These are phyloP conservation scores for Thalpophila matura DNA, from an alignment of 2,888 invertebrate species.

Conservation along the genomic window DNA sequence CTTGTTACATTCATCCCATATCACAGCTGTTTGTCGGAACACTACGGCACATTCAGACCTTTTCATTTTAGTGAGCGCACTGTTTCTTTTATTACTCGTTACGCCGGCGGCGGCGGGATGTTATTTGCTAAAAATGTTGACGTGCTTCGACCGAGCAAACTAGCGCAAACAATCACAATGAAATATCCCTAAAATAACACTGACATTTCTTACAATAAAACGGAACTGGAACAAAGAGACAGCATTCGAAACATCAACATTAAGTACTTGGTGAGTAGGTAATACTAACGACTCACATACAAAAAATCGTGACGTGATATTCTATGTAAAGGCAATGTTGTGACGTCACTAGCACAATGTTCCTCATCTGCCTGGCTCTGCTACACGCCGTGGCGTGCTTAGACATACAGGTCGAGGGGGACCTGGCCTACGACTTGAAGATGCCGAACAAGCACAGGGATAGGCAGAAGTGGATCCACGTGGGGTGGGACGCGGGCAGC, in stretches of 20 bases:
- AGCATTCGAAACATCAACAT: background rate
- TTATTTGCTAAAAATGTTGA: conserved; percentile 46
- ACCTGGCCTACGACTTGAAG: conserved; percentile 45
- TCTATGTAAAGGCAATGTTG: background rate
- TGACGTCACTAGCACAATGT: conserved; percentile 25
- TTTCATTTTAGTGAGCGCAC: conserved; percentile 32
- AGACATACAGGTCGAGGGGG: conserved; percentile 19
- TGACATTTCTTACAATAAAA: conserved; percentile 14
- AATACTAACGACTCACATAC: conserved; percentile 2
- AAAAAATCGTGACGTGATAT: background rate
- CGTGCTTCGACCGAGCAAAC: conserved; percentile 22
- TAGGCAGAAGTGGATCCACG: conserved; percentile 6
- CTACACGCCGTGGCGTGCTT: conserved; percentile 11
- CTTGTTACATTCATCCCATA: conserved; percentile 28
- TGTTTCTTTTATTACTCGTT: conserved; percentile 42
- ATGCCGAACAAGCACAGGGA: conserved; percentile 8
- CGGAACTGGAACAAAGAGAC: conserved; percentile 8
- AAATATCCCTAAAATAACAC: conserved; percentile 42
- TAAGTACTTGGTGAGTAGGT: background rate
- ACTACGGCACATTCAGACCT: conserved; percentile 14
- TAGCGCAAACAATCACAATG: conserved; percentile 23
- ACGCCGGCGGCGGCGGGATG: conserved; percentile 18
- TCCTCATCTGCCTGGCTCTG: conserved; percentile 4
- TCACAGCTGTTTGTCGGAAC: conserved; percentile 16
- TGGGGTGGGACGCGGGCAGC: background rate